Evolutionary conservation across 2,888 invertebrate genomes (phyloP).

Genomic region (Phengaris arion): DNA sequence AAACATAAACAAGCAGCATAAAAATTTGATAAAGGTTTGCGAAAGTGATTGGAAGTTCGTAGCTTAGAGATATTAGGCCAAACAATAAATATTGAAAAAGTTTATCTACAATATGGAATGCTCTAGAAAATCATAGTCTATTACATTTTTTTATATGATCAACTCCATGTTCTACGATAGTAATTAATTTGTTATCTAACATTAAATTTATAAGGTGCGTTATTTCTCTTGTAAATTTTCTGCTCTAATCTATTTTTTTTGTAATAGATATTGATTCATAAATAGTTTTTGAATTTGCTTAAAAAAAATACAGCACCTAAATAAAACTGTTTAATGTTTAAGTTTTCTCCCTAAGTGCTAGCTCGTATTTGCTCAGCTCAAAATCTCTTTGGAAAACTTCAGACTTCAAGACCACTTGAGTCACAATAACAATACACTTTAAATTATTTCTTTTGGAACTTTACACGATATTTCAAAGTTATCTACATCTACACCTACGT

Average conservation of each 20-base stretch:
- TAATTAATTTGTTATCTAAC: too few relatives aligned
- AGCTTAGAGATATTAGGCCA: background rate
- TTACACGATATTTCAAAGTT: too few relatives aligned
- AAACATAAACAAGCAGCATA: background rate
- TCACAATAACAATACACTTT: background rate
- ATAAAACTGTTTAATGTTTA: background rate
- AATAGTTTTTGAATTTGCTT: too few relatives aligned
- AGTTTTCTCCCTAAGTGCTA: background rate
- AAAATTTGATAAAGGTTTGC: background rate
- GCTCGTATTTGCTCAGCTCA: background rate
- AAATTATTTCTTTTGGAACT: background rate
- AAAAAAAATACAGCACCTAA: too few relatives aligned
- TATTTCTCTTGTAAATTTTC: too few relatives aligned
- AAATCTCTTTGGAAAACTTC: background rate
- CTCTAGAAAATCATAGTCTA: background rate
- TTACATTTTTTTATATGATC: too few relatives aligned
- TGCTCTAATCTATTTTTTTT: too few relatives aligned
- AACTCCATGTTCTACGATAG: too few relatives aligned
- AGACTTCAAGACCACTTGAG: background rate
- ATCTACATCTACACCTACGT: too few relatives aligned
- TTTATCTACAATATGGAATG: background rate
- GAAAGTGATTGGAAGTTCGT: conserved; percentile 13
- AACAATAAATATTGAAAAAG: conserved; percentile 1
- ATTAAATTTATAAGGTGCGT: too few relatives aligned
- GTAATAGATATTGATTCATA: too few relatives aligned